These are phyloP conservation scores for Xylocopa sonorina DNA, from an alignment of 1,140 invertebrate genomes.

Conservation along the genomic window DNA sequence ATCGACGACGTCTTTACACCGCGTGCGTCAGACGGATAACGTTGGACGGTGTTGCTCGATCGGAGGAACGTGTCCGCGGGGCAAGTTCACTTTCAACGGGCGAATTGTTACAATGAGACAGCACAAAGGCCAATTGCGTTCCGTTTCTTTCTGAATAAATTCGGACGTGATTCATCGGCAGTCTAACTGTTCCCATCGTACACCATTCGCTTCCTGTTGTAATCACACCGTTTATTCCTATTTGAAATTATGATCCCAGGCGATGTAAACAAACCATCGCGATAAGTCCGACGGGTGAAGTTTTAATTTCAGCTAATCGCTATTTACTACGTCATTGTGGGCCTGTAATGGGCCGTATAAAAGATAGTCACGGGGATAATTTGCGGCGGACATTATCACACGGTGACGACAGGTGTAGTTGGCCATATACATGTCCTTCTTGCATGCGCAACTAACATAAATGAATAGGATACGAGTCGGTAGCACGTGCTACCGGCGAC, in stretches of 20 bases:
- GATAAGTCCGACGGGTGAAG: slow-evolving; percentile 58
- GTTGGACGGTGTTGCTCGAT: too few relatives aligned
- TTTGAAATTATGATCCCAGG: slow-evolving; percentile 65
- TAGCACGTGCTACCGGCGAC: slow-evolving; percentile 54
- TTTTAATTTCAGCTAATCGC: slow-evolving; percentile 69
- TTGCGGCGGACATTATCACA: slow-evolving; percentile 68
- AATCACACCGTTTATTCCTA: slow-evolving; percentile 43
- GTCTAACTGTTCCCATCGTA: slow-evolving; percentile 20
- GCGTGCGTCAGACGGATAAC: too few relatives aligned
- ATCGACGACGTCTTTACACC: not conserved
- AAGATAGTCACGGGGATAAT: slow-evolving; percentile 67
- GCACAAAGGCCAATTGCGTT: not conserved
- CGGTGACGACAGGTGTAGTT: slow-evolving; percentile 69
- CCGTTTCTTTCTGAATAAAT: slow-evolving; percentile 3
- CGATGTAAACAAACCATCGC: slow-evolving; percentile 64
- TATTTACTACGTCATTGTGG: slow-evolving; percentile 63
- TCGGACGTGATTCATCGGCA: slow-evolving; percentile 24
- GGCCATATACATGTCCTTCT: slow-evolving; percentile 68
- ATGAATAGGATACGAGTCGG: slow-evolving; percentile 60
- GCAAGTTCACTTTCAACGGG: not conserved
- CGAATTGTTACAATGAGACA: not conserved
- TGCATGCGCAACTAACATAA: slow-evolving; percentile 71
- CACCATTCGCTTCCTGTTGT: slow-evolving; percentile 18
- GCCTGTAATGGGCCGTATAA: slow-evolving; percentile 62
- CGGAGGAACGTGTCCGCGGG: not conserved